Evolutionary conservation across 2,113 vertebrate species (phyloP), one percentile per base, ranked within the genome.

Genomic region (Argyrosomus japonicus): DNA sequence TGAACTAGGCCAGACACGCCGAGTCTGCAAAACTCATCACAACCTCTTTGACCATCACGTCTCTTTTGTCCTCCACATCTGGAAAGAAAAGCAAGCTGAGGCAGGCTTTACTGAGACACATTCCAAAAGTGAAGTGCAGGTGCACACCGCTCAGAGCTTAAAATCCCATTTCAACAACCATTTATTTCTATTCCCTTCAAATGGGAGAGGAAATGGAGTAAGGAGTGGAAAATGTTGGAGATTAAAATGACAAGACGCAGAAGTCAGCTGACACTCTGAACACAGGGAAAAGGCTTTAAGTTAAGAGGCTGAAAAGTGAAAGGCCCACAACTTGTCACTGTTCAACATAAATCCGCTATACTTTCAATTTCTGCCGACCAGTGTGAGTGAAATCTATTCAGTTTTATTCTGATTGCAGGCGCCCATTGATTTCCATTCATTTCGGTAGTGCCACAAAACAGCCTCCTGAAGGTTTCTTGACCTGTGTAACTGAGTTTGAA

Each of bases 11-110:
- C 84, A 89, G 87, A 87, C 87, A 85, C 8, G 60, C 62, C 1
- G 8, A 25, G 71, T 67, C 88, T 89, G 78, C 58, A 71, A 77
- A 91, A 81, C 54, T 77, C 77, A 84, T 88, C 75, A 70, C 69
- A 10, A 36, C 56, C 64, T 54, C 32, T 60, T 27, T 65, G 74
- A 85, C 77, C 75, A 51, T 60, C 57, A 17, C 32, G 32, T 69
- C 54, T 69, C 79, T 65, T 87, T 81, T 74, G 86, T 79, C 32
- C 68, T 50, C 2, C 25, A 36, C 15, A 1, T 75, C 53, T 86
- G 74, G 83, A 88, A 81, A 84, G 67, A 68, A 36, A 54, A 80
- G 75, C 76, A 75, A 51, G 91, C 68, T 12, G 48, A 56, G 87
- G 73, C 91, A 84, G 67, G 90, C 56, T 43, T 83, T 36, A 47